Conservation (phyloP, 2,797 vertebrate genomes). For the Acrossocheilus fasciatus region DNA sequence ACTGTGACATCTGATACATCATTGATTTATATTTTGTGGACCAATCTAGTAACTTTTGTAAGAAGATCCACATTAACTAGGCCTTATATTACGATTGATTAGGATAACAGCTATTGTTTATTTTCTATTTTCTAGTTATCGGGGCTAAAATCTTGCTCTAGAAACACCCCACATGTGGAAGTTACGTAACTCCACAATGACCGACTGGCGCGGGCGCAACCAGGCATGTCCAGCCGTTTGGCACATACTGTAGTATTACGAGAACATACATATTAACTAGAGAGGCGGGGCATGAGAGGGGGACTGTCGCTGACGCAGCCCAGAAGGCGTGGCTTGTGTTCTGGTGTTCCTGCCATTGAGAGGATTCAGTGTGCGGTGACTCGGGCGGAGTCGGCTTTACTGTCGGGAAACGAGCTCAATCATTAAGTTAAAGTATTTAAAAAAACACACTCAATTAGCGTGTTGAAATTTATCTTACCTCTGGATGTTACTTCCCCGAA, state of each 20-base stretch:
- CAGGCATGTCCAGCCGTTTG: neutral
- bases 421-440: conserved; percentile 2
- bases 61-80: neutral
- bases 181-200: conserved; percentile 34
- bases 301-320: conserved; percentile 55
- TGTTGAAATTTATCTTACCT: conserved; percentile 21
- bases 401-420: conserved; percentile 35
- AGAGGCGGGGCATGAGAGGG: neutral
- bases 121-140: neutral
- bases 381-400: conserved; percentile 66
- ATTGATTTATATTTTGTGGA: neutral
- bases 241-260: neutral
- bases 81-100: neutral
- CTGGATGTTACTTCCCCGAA: conserved; percentile 35
- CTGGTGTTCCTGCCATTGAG: conserved; percentile 56
- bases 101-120: neutral
- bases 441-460: neutral
- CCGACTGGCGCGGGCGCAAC: neutral
- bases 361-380: conserved; percentile 64
- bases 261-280: conserved; percentile 42
- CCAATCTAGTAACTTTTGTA: neutral
- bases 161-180: conserved; percentile 16
- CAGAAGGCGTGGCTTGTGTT: conserved; percentile 61
- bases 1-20: neutral
- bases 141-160: neutral